Base-by-base conservation (phyloP, 2,888 invertebrate genomes). In the Caenorhabditis sinica region DNA sequence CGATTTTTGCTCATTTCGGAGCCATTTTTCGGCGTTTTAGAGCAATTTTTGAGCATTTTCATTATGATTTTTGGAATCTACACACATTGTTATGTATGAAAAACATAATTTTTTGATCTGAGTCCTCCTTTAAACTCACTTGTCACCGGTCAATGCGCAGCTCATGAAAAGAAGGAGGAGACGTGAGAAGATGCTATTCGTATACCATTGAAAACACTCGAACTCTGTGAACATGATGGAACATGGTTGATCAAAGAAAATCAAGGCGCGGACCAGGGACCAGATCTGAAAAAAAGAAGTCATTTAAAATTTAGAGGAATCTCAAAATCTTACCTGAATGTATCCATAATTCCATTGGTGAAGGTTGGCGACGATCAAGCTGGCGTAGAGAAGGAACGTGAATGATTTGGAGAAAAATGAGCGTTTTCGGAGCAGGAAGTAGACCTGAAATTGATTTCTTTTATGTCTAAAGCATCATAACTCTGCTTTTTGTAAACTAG, bases 171-270 rank as follows among this genome's bases (percentile, higher is more conserved):
- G 49, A 1, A 73, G 20, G 4, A 73, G 73, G 4, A 74, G 63
- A 0, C 74, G 51, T 9, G 40, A 30, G 65, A 74, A 53, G 74
- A 74, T 74, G 53, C 61, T 74, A 43, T n/a, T 25, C 28, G 65
- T 65, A 65, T 74, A 74, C 36, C 4, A 56, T 0, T 23, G 53
- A 20, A 74, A 74, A 43, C 74, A 74, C 36, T 74, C 74, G 53
- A 53, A 74, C 17, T 74, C 74, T 36, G 15, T 65, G 60, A 77
- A 77, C 77, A 77, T 77, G 36, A 77, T 77, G 11, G 20, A 43
- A 40, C 69, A 69, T n/a, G 68, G 68, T 15, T 77, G 49, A 33
- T 60, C 33, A 33, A 30, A 69, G 51, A 69, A 69, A 30, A 69
- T 60, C 25, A 68, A 25, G 0, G 77, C 68, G 0, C 77, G 77